These are phyloP conservation scores for Amblyjoppa fuscipennis DNA, from an alignment of 2,888 invertebrate species.

Conservation along the genomic window DNA sequence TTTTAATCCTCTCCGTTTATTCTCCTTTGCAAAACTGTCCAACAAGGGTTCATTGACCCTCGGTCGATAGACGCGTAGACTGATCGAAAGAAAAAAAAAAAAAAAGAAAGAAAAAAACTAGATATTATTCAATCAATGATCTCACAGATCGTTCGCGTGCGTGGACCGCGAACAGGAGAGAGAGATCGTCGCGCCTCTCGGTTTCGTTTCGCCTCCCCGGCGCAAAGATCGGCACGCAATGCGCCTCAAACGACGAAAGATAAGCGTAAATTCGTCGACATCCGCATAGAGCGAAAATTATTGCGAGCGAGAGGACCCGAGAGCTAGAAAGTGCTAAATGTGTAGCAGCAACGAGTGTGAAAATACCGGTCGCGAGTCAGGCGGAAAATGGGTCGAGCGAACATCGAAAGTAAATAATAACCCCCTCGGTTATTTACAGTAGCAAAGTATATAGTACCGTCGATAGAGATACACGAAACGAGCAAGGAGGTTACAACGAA, in stretches of 20 bases:
- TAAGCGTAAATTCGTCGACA: background rate
- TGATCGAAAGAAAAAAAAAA: background rate
- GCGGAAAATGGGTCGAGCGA: constrained; percentile 75
- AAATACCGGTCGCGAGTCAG: constrained; percentile 26
- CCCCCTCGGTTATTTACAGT: constrained; percentile 25
- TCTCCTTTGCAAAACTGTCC: background rate
- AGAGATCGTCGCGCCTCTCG: background rate
- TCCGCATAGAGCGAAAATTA: background rate
- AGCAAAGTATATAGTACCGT: constrained; percentile 13
- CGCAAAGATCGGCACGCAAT: background rate
- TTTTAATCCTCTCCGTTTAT: no score
- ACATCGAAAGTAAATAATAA: constrained; percentile 77
- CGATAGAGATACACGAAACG: background rate
- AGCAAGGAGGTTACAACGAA: background rate
- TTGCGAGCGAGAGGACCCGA: constrained; percentile 4
- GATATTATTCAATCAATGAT: background rate
- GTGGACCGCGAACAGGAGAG: background rate
- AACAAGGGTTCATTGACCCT: background rate
- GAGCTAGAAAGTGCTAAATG: constrained; percentile 67
- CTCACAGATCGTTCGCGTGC: background rate
- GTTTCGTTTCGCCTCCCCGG: background rate
- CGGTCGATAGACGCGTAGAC: no score
- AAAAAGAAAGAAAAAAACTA: background rate
- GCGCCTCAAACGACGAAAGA: background rate
- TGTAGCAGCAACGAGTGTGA: constrained; percentile 48